Evolutionary conservation across 2,113 vertebrate genomes (phyloP).

Genomic region (Hemibates koningsi): DNA sequence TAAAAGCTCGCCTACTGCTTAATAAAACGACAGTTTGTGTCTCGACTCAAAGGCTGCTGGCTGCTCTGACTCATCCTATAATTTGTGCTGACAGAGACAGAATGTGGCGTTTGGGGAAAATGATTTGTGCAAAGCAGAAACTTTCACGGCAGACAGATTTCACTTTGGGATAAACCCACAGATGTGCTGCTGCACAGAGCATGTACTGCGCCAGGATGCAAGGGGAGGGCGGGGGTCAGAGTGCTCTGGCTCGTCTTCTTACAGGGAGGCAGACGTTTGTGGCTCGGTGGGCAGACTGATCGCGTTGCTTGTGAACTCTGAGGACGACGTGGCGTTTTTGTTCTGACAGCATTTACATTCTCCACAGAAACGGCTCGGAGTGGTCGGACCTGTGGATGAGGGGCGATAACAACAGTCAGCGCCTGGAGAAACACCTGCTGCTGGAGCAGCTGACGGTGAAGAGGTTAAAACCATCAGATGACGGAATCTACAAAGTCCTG

Average conservation of each 20-base stretch:
- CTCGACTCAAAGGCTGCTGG: background rate
- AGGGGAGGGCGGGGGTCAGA: background rate
- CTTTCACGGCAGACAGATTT: background rate
- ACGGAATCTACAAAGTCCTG: conserved; percentile 62
- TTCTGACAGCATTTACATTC: rapidly evolving
- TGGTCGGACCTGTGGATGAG: conserved; percentile 53
- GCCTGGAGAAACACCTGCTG: background rate
- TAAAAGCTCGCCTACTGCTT: background rate
- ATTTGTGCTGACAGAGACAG: background rate
- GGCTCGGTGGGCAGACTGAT: background rate
- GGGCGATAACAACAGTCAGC: background rate
- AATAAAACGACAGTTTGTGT: background rate
- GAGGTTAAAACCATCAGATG: background rate
- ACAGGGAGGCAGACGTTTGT: background rate
- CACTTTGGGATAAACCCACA: background rate
- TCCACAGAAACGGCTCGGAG: background rate
- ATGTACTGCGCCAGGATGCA: background rate
- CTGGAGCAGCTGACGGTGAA: conserved; percentile 16
- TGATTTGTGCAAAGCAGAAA: background rate
- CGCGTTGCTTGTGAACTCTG: background rate
- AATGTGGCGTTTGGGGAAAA: background rate
- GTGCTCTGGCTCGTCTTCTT: background rate
- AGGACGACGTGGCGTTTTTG: background rate
- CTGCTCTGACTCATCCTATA: background rate
- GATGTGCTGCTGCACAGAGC: background rate